Percentiles rank a stretch among this genome's conserved stretches.
These are phyloP conservation scores for Styela clava DNA, from an alignment of 23 tunicate genomes.

Conservation along the genomic window DNA sequence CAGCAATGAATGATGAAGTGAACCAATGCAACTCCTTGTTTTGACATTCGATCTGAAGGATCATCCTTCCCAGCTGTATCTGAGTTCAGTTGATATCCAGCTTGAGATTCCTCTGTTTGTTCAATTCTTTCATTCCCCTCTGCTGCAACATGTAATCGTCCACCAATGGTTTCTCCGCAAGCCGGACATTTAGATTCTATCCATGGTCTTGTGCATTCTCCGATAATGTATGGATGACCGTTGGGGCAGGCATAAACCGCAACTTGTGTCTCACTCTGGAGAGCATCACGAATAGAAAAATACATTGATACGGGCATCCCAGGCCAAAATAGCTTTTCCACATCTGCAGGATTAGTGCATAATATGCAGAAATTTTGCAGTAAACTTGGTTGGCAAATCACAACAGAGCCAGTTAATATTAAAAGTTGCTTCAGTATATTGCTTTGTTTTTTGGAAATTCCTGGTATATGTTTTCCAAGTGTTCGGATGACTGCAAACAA, in stretches of 20 bases:
- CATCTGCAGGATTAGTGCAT: conserved; percentile 12
- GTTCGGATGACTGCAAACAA: not conserved
- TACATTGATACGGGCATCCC: conserved; percentile 50
- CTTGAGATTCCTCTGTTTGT: conserved; percentile 58
- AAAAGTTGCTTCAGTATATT: not conserved
- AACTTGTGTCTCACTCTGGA: not conserved
- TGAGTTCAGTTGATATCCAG: conserved; percentile 36
- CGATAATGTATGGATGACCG: conserved; percentile 53
- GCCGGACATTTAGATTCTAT: not conserved
- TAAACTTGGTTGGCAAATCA: not conserved
- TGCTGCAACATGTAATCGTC: not conserved
- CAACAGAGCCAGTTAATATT: not conserved
- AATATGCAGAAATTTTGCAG: conserved; percentile 18
- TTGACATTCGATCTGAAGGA: conserved; percentile 42
- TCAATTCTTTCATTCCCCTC: conserved; percentile 36
- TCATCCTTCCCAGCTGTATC: conserved; percentile 1
- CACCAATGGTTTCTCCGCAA: not conserved
- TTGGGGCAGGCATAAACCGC: conserved; percentile 47
- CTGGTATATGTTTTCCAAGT: not conserved
- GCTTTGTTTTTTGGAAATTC: not conserved
- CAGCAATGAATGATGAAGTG: conserved; percentile 32
- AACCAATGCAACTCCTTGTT: conserved; percentile 38
- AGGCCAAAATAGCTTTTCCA: conserved; percentile 30
- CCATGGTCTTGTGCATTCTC: conserved; percentile 41
- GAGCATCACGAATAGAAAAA: conserved; percentile 25